These are phyloP conservation scores for Myopa testacea DNA, from an alignment of 2,888 invertebrate genomes.

Conservation along the genomic window DNA sequence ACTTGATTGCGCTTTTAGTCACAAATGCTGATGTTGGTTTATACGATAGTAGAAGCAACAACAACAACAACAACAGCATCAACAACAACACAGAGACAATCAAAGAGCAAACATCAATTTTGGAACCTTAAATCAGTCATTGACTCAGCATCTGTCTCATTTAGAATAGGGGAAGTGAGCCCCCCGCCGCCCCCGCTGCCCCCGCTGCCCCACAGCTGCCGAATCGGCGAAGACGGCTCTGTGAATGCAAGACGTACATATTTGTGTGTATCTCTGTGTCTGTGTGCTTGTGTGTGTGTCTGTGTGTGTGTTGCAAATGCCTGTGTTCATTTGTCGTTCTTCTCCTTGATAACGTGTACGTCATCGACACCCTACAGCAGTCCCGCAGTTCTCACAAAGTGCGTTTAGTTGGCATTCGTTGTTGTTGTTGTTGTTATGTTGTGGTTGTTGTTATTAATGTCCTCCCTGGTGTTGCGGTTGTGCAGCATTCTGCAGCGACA, in stretches of 20 bases:
- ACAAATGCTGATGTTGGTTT: too few relatives aligned
- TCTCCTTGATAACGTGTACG: conserved; percentile 3
- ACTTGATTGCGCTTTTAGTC: too few relatives aligned
- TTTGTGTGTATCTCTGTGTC: too few relatives aligned
- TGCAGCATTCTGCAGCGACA: conserved; percentile 58
- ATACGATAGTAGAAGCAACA: conserved; percentile 40
- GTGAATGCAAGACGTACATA: too few relatives aligned
- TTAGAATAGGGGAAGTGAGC: neutral
- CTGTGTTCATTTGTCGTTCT: neutral
- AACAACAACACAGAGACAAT: conserved; percentile 33
- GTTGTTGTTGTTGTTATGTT: conserved; percentile 14
- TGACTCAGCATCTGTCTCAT: conserved; percentile 61
- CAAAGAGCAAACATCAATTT: neutral
- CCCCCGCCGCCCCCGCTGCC: too few relatives aligned
- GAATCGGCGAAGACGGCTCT: too few relatives aligned
- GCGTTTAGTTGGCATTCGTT: neutral
- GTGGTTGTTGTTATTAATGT: conserved; percentile 23
- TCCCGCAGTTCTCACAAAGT: neutral
- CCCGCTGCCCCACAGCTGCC: too few relatives aligned
- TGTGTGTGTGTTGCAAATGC: neutral
- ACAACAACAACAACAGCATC: conserved; percentile 49
- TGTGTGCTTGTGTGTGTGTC: neutral
- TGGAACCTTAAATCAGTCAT: conserved; percentile 60
- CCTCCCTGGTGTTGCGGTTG: conserved; percentile 29
- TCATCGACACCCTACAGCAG: neutral